A percentile compares a stretch with the other conserved stretches of the same genome.
These are phyloP conservation scores for Drosophila trichaetosa DNA, from an alignment of 2,888 invertebrate species.

Conservation along the genomic window DNA sequence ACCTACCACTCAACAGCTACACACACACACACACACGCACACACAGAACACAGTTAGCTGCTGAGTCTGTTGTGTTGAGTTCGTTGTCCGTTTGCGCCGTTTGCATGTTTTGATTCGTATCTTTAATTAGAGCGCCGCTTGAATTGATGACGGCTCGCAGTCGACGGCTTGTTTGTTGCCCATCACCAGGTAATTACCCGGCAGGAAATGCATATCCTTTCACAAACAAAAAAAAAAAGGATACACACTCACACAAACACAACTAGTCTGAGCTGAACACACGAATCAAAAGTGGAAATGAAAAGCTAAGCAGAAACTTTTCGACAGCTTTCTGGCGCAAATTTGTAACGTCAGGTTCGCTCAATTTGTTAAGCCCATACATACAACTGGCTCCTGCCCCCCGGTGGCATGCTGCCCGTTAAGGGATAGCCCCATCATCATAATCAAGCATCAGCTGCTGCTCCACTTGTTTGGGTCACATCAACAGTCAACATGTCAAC, in stretches of 20 bases:
- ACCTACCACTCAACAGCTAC: constrained; percentile 55
- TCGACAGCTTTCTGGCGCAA: constrained; percentile 50
- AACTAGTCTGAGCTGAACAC: neutral
- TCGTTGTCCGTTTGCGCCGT: constrained; percentile 70
- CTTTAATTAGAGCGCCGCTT: constrained; percentile 74
- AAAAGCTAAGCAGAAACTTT: constrained; percentile 16
- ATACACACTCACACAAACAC: neutral
- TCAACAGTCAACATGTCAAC: constrained; percentile 80
- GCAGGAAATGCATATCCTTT: constrained; percentile 77
- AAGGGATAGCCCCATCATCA: constrained; percentile 53
- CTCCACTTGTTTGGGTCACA: constrained; percentile 75
- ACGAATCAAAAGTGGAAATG: constrained; percentile 9
- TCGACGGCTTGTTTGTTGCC: constrained; percentile 77
- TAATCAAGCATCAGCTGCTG: constrained; percentile 72
- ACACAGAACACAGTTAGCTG: neutral
- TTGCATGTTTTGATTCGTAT: constrained; percentile 76
- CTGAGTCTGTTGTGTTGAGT: constrained; percentile 41
- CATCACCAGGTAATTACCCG: constrained; percentile 77
- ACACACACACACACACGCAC: constrained; percentile 8
- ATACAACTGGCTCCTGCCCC: neutral
- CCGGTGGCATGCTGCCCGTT: constrained; percentile 1
- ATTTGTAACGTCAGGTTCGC: constrained; percentile 62
- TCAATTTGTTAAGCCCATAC: constrained; percentile 46
- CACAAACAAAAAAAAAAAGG: neutral
- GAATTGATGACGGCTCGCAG: constrained; percentile 74